phyloP scores from a whole-genome alignment of 2,113 vertebrate species.

The Melospiza georgiana region DNA sequence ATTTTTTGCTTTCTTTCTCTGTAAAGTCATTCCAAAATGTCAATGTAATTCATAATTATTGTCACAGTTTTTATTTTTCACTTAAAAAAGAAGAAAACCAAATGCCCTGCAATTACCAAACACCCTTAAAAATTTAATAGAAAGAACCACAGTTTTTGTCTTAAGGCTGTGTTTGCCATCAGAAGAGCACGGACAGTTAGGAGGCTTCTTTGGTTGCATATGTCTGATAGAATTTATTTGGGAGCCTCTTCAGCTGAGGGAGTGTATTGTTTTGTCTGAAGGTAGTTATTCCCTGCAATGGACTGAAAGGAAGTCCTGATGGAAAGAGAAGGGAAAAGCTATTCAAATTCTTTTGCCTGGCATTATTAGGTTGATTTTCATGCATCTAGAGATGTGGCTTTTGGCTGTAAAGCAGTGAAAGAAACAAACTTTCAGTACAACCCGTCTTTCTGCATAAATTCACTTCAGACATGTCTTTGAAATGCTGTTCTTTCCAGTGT shows the following conservation, averaged over 20 bases:
- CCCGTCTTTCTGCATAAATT: slow-evolving; percentile 5
- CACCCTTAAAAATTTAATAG: not conserved
- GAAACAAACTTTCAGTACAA: not conserved
- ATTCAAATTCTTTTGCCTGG: not conserved
- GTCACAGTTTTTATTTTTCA: not conserved
- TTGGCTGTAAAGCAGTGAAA: slow-evolving; percentile 5
- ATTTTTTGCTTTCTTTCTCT: not conserved
- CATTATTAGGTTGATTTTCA: slow-evolving; percentile 34
- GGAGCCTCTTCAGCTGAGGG: slow-evolving; percentile 12
- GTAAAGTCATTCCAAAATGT: not conserved
- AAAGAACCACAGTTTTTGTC: not conserved
- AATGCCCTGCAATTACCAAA: not conserved
- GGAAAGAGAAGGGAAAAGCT: not conserved
- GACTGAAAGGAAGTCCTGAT: not conserved
- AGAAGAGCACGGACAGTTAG: not conserved
- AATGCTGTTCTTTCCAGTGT: not conserved
- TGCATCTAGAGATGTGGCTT: slow-evolving; percentile 5
- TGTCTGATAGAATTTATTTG: slow-evolving; percentile 32
- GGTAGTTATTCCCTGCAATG: not conserved
- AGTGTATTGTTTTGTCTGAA: slow-evolving; percentile 1
- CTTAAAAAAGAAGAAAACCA: not conserved
- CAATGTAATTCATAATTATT: not conserved
- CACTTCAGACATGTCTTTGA: not conserved
- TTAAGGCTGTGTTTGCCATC: not conserved
- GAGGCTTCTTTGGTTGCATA: not conserved